Percentiles rank a stretch among this genome's conserved stretches.
Conservation (phyloP, 2,797 vertebrate genomes). For the Alouatta caraya region DNA sequence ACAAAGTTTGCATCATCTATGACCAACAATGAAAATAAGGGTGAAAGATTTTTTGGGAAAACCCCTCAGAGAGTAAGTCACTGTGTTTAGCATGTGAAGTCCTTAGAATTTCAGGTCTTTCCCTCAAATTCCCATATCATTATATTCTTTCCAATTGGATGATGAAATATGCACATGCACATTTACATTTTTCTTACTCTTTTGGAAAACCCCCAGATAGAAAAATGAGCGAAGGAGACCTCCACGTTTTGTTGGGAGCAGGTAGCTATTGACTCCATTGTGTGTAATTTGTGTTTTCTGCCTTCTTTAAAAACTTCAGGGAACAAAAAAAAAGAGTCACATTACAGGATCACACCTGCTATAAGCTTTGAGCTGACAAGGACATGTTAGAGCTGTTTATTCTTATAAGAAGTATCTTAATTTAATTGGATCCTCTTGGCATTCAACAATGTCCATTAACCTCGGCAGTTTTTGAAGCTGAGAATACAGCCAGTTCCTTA, state of each 20-base stretch:
- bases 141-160: background rate
- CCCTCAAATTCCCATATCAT: background rate
- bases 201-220: background rate
- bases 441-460: background rate
- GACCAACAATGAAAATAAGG: background rate
- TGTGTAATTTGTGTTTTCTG: background rate
- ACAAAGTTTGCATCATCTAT: background rate
- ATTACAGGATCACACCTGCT: background rate
- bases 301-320: background rate
- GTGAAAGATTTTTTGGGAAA: background rate
- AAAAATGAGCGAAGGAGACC: background rate
- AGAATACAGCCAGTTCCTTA: background rate
- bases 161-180: background rate
- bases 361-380: background rate
- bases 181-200: background rate
- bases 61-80: background rate
- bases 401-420: constrained; percentile 1
- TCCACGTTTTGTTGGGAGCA: background rate
- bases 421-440: background rate
- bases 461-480: background rate
- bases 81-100: background rate
- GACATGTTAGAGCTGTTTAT: background rate
- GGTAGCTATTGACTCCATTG: background rate
- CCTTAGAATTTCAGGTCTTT: background rate
- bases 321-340: background rate